Base-by-base conservation (phyloP, 2,888 invertebrate species). In the Folsomia manolachei region DNA sequence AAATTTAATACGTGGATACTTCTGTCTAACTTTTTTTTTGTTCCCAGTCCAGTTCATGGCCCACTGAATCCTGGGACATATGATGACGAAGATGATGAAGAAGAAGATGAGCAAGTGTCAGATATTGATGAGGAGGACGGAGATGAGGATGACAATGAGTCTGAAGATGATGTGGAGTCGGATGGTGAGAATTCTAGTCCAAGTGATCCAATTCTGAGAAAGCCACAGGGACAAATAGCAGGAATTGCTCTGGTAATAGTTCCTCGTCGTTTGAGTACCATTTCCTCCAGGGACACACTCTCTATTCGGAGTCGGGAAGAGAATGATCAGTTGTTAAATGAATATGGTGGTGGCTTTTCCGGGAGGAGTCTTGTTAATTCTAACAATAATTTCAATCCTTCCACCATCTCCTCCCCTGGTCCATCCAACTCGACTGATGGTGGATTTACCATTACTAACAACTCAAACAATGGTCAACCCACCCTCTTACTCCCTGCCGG, bases 91-190 rank as follows among this genome's bases (percentile, higher is more conserved):
- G 88, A 87, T 80, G 89, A 90, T 82, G 88, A 87, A 80, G 87
- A 88, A 82, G 88, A 88, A 82, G 88, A 88, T 74, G 89, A 89
- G 74, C 88, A 88, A 76, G 84, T 89, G 81, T 90, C 90, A 83
- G 89, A 90, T 61, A 87, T 88, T 52, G 90, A 89, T 75, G 89
- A 90, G 71, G 88, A 88, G 79, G 88, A 88, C 81, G 86, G 86
- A 62, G 85, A 86, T 23, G 85, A 87, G 64, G 87, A 87, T 68
- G 87, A 87, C 60, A 86, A 82, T 81, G 76, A 66, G 80, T 39
- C 25, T 21, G 27, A 24, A 82, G 88, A 88, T 82, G 88, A 88
- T 75, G 89, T 89, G 73, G 89, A 89, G 89, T 72, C 88, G 88
- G 87, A 87, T 61, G 86, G 82, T 81, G 85, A 80, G 83, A 86